Evolutionary conservation across 1,140 invertebrate species (phyloP).

Genomic region (Kradibia gibbosae): DNA sequence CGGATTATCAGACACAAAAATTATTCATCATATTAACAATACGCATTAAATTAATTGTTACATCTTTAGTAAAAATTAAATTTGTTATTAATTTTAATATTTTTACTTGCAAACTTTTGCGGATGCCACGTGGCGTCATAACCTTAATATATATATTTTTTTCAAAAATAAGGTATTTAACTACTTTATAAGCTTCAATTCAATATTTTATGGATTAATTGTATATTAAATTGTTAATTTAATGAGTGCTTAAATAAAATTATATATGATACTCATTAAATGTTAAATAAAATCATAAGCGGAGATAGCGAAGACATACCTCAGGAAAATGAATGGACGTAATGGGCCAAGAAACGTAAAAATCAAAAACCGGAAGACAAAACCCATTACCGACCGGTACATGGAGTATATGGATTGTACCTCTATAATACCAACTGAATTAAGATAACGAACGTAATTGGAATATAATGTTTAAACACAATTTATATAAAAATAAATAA

Average conservation of each 20-base stretch:
- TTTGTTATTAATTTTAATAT: background rate
- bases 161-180: background rate
- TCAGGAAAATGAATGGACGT: constrained; percentile 19
- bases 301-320: constrained; percentile 4
- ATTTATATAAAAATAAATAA: constrained; percentile 17
- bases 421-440: background rate
- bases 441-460: no score
- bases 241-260: background rate
- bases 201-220: no score
- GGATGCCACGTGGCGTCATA: constrained; percentile 40
- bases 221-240: background rate
- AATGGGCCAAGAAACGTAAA: background rate
- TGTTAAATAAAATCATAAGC: background rate
- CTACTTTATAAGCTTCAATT: no score
- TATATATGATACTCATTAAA: background rate
- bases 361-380: background rate
- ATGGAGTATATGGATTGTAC: background rate
- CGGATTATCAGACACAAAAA: constrained; percentile 57
- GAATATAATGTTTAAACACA: background rate
- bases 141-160: constrained; percentile 31
- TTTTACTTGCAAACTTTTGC: background rate
- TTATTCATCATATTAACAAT: constrained; percentile 59
- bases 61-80: no score
- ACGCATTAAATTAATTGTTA: background rate
- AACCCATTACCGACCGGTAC: background rate